phyloP scores from a whole-genome alignment of 2,888 invertebrate genomes.

The Eutolmus rufibarbis region DNA sequence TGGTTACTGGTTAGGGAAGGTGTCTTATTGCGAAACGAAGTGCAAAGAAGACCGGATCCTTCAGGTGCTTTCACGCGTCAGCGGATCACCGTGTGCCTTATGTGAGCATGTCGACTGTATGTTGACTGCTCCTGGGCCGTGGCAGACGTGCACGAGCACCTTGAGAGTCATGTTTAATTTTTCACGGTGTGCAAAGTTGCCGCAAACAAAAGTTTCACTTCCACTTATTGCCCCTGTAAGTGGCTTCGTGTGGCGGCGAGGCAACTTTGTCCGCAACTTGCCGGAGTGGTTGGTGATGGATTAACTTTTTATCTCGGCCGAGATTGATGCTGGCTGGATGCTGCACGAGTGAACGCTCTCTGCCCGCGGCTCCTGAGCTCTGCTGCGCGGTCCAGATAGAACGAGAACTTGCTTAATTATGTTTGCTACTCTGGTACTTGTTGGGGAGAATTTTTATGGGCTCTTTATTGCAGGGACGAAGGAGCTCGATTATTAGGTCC shows the following conservation, averaged over 20 bases:
- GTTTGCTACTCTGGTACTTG: not conserved
- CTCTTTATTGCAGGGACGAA: not conserved
- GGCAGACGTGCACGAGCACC: not conserved
- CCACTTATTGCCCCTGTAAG: not conserved
- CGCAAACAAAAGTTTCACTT: not conserved
- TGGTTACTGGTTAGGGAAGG: not conserved
- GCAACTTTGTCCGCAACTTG: constrained; percentile 16
- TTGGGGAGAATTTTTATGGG: not conserved
- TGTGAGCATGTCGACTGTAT: not conserved
- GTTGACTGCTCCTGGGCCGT: not conserved
- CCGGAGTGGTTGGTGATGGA: not conserved
- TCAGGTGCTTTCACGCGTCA: not conserved
- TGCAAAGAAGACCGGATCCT: not conserved
- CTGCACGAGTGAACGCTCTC: not conserved
- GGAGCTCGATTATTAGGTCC: not conserved
- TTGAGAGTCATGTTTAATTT: not conserved
- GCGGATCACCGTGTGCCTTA: not conserved
- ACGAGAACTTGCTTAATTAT: not conserved
- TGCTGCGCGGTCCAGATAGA: not conserved
- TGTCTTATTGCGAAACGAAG: not conserved
- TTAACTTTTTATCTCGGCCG: constrained; percentile 13
- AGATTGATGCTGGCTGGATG: not conserved
- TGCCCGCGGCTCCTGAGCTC: not conserved
- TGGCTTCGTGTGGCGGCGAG: not conserved
- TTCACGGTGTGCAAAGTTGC: not conserved